Conservation (phyloP, 1,140 invertebrate species). For the Papilio polytes region DNA sequence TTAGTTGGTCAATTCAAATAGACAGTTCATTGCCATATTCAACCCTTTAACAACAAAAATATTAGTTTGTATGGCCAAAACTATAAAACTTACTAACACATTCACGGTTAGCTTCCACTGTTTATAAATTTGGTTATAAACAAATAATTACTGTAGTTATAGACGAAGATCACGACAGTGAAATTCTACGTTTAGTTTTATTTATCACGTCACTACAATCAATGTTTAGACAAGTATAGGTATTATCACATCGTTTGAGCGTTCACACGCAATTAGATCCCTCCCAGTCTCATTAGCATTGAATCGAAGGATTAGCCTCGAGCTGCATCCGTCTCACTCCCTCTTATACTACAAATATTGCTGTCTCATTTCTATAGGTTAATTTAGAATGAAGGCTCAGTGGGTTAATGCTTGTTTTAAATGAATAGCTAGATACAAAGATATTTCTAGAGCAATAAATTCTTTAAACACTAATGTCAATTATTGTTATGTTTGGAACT, state of each 20-base stretch:
- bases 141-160: too few species aligned
- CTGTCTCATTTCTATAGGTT: constrained; percentile 54
- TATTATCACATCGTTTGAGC: constrained; percentile 73
- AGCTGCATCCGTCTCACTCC: constrained; percentile 54
- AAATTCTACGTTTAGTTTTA: neutral
- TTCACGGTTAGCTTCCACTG: too few species aligned
- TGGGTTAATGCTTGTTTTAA: neutral
- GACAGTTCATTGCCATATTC: neutral
- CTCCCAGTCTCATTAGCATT: constrained; percentile 76
- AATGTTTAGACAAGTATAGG: constrained; percentile 57
- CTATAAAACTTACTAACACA: too few species aligned
- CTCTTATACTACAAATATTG: constrained; percentile 47
- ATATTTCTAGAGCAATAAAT: neutral
- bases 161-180: neutral
- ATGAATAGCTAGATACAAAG: neutral
- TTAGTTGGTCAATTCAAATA: neutral
- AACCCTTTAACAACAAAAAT: neutral
- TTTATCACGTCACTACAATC: neutral
- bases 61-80: too few species aligned
- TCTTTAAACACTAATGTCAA: neutral
- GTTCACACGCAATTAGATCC: constrained; percentile 80
- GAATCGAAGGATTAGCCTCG: constrained; percentile 50
- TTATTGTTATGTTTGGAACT: too few species aligned
- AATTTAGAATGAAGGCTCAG: constrained; percentile 60
- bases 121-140: too few species aligned